phyloP scores from a whole-genome alignment of 2,888 invertebrate species.

The Philereme vetulata region DNA sequence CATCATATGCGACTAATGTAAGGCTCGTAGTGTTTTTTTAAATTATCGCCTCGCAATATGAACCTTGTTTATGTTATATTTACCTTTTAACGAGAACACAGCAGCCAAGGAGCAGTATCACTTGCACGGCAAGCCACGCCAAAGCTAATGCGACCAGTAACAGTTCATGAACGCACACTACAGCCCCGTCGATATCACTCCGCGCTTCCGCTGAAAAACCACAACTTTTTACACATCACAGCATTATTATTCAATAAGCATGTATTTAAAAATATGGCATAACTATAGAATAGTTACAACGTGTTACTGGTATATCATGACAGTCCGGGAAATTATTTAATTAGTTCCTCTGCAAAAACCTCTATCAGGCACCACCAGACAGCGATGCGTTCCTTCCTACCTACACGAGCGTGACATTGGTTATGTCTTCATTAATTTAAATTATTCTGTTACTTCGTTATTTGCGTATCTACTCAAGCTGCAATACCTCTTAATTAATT shows the following conservation, averaged over 20 bases:
- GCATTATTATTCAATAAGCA: no score
- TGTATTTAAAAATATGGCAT: no score
- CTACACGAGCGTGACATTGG: conserved; percentile 6
- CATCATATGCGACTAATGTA: no score
- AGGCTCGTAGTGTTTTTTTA: no score
- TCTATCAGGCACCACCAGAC: no score
- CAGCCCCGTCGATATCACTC: conserved; percentile 40
- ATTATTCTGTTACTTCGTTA: background rate
- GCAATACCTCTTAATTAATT: no score
- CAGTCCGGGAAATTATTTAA: background rate
- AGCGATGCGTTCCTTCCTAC: no score
- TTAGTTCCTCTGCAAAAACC: no score
- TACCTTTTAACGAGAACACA: conserved; percentile 82
- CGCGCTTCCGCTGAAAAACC: conserved; percentile 50
- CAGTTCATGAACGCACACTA: conserved; percentile 86
- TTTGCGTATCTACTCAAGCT: background rate
- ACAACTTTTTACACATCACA: no score
- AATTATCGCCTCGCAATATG: no score
- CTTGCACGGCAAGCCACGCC: conserved; percentile 85
- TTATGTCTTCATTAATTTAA: background rate
- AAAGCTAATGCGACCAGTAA: conserved; percentile 86
- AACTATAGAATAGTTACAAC: no score
- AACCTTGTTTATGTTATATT: background rate
- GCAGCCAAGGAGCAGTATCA: conserved; percentile 79
- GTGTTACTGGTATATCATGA: no score